A percentile compares a stretch with the other conserved stretches of the same genome.
phyloP scores from a whole-genome alignment of 2,113 vertebrate species.

The Tragelaphus buxtoni region DNA sequence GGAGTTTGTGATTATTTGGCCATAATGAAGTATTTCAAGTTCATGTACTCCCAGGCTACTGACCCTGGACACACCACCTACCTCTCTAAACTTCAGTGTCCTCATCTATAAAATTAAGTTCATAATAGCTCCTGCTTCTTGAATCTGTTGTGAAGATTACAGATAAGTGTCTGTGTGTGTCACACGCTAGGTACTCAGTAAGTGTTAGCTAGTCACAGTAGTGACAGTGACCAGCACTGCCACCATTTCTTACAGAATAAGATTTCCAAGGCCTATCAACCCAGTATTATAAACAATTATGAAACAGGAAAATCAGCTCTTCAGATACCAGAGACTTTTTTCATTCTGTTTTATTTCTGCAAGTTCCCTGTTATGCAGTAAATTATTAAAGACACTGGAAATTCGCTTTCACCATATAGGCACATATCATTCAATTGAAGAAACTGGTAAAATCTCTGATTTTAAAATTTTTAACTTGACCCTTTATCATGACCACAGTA shows the following conservation, averaged over 20 bases:
- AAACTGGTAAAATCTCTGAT: background rate
- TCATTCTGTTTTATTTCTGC: background rate
- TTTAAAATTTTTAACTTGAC: background rate
- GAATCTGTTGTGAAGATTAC: background rate
- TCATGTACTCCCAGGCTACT: background rate
- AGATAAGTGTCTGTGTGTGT: background rate
- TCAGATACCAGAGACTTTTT: background rate
- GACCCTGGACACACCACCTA: background rate
- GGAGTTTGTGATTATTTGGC: background rate
- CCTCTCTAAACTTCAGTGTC: background rate
- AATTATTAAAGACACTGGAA: background rate
- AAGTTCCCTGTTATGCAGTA: background rate
- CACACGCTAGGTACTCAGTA: background rate
- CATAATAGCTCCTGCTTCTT: background rate
- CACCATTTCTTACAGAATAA: background rate
- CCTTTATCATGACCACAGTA: background rate
- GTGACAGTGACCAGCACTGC: background rate
- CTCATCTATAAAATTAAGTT: background rate
- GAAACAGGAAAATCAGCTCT: background rate
- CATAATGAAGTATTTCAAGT: background rate
- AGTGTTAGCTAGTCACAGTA: background rate
- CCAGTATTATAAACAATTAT: background rate
- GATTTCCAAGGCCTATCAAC: background rate
- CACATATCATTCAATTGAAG: background rate
- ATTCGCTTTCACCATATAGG: background rate